A percentile compares a stretch with the other conserved stretches of the same genome.
Conservation (phyloP, 2,888 invertebrate genomes). For the Lasioglossum morio region DNA sequence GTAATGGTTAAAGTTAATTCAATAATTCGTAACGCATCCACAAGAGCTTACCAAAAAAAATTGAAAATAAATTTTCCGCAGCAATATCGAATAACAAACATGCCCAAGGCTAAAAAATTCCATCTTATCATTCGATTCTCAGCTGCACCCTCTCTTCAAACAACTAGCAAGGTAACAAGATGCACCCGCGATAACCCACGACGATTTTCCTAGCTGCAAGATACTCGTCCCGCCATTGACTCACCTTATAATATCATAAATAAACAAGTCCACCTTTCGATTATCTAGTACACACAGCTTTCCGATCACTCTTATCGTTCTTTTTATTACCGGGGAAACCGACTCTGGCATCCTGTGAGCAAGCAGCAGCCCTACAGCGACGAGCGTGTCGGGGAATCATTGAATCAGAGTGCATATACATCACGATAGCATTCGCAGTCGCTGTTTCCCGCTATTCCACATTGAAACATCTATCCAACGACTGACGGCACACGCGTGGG, state of each 20-base stretch:
- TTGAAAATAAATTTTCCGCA: neutral
- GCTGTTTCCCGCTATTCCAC: neutral
- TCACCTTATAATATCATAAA: constrained; percentile 5
- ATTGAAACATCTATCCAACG: neutral
- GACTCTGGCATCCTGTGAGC: neutral
- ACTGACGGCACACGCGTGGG: constrained; percentile 22
- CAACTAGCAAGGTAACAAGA: neutral
- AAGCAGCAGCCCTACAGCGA: neutral
- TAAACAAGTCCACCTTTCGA: neutral
- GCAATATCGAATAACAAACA: neutral
- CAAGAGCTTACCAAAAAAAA: neutral
- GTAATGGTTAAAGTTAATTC: neutral
- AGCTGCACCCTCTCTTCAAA: neutral
- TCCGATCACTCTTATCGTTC: neutral
- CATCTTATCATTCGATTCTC: neutral
- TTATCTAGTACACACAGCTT: neutral
- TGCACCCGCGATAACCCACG: neutral
- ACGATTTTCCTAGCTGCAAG: neutral
- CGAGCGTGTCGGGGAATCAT: neutral
- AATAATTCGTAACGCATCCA: neutral
- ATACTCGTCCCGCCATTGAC: neutral
- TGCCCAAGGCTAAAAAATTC: neutral
- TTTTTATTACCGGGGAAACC: neutral
- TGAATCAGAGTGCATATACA: constrained; percentile 4
- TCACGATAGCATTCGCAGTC: neutral